Base-by-base conservation (phyloP, 2,113 vertebrate genomes). In the Sminthopsis crassicaudata region DNA sequence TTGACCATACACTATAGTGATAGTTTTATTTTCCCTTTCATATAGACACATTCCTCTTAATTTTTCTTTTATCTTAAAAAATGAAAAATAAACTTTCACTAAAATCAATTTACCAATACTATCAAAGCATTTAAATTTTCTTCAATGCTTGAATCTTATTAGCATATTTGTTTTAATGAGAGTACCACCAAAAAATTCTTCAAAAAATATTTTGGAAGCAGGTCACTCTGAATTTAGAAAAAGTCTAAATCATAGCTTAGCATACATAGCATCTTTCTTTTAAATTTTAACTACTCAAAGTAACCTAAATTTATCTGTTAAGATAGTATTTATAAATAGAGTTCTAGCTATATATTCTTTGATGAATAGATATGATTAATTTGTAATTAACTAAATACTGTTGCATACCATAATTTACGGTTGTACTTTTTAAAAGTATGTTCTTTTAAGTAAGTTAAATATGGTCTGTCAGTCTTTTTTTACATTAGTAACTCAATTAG, bases 61-160 rank as follows among this genome's bases (percentile, higher is more conserved):
- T 84, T 84, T 84, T 12, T 67, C 36, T n/a, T 23, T 84, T 42
- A 84, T 93, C 30, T 91, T 95, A 42, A 92, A 94, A 92, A 16
- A 57, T 93, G 53, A 93, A 93, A 95, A 89, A 67, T 94, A 96
- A 57, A 57, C 92, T 94, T 93, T 16, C 53, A n/a, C 27, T 90
- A 91, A 95, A 95, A 24, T 60, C 76, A 91, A 67, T 90, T 11
- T 54, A 42, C 11, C 14, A 57, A 3, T 90, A 57, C 27, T 46
- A 36, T 8, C 57, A 50, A 27, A 94, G 42, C 48, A 25, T 92
- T 25, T 90, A 46, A 95, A 76, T 42, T 42, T 42, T 36, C 67
- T 84, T 25, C 6, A 46, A 3, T 48, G 8, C 50, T 89, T 36
- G 0, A 8, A 2, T 93, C 89, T 90, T 76, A 1, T 67, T n/a